Evolutionary conservation across 2,797 vertebrate species (phyloP).

Genomic region (Sciaenops ocellatus): DNA sequence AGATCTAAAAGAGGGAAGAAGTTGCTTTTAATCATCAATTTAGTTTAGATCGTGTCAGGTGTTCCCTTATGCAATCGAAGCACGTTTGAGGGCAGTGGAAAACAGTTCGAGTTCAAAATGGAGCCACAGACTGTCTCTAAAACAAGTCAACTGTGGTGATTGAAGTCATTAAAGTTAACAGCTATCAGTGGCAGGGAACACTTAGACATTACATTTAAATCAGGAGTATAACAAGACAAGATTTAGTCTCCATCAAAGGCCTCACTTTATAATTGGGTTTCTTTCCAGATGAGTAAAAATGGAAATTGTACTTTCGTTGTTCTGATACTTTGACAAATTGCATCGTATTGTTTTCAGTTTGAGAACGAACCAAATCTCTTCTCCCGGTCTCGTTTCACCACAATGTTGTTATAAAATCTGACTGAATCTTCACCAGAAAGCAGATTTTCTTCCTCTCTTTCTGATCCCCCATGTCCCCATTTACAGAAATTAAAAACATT

Average conservation of each 20-base stretch:
- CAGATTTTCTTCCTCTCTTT: neutral
- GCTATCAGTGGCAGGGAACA: slow-evolving; percentile 39
- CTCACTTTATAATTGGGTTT: slow-evolving; percentile 36
- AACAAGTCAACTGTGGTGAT: slow-evolving; percentile 66
- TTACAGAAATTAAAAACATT: neutral
- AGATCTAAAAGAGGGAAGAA: slow-evolving; percentile 1
- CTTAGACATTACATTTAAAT: slow-evolving; percentile 52
- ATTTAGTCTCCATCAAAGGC: slow-evolving; percentile 30
- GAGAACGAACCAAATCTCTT: neutral
- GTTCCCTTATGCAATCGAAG: slow-evolving; percentile 37
- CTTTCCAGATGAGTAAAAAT: slow-evolving; percentile 39
- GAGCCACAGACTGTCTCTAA: slow-evolving; percentile 52
- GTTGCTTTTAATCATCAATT: slow-evolving; percentile 39
- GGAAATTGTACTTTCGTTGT: slow-evolving; percentile 35
- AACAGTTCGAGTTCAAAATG: slow-evolving; percentile 34
- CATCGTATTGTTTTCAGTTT: slow-evolving; percentile 4
- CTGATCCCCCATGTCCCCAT: neutral
- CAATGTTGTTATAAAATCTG: neutral
- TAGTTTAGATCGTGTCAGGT: slow-evolving; percentile 29
- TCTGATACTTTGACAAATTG: slow-evolving; percentile 1
- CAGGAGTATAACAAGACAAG: slow-evolving; percentile 44
- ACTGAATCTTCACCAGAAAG: neutral
- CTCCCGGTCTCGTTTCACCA: neutral
- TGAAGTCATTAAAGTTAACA: slow-evolving; percentile 68
- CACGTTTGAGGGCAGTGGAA: slow-evolving; percentile 33